These are phyloP conservation scores for Latheticus oryzae DNA, from an alignment of 2,888 invertebrate species.

Conservation along the genomic window DNA sequence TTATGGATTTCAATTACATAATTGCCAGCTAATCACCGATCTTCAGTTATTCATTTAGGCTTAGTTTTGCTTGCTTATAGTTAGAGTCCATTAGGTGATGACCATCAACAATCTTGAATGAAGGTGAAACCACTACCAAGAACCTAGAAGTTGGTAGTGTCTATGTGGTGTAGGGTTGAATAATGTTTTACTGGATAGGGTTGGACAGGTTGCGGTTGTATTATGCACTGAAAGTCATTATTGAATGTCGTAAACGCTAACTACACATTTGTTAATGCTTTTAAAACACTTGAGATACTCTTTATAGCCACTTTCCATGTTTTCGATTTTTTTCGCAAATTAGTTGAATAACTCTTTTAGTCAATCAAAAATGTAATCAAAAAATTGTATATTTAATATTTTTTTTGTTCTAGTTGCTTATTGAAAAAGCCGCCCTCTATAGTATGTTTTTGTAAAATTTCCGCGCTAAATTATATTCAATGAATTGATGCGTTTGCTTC, in stretches of 20 bases:
- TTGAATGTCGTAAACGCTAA: constrained; percentile 20
- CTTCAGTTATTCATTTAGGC: too few relatives aligned
- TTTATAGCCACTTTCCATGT: too few relatives aligned
- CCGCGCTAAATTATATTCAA: too few relatives aligned
- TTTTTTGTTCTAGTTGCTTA: too few relatives aligned
- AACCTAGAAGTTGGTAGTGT: constrained; percentile 20
- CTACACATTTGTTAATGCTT: constrained; percentile 23
- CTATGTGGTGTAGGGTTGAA: constrained; percentile 25
- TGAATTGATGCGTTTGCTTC: too few relatives aligned
- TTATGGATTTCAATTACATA: constrained; percentile 1
- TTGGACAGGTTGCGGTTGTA: constrained; percentile 27
- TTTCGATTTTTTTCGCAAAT: too few relatives aligned
- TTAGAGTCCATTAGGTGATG: constrained; percentile 15
- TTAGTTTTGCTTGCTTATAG: constrained; percentile 8
- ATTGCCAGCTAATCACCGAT: too few relatives aligned
- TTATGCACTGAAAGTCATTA: constrained; percentile 28
- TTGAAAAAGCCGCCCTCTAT: too few relatives aligned
- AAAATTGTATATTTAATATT: too few relatives aligned
- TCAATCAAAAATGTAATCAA: too few relatives aligned
- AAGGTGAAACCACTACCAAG: constrained; percentile 23
- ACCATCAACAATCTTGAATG: constrained; percentile 30
- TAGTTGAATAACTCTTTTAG: too few relatives aligned
- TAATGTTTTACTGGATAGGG: constrained; percentile 22
- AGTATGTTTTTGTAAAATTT: too few relatives aligned
- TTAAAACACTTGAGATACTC: constrained; percentile 5